These are phyloP conservation scores for Thelaira solivaga DNA, from an alignment of 2,888 invertebrate genomes.

Conservation along the genomic window DNA sequence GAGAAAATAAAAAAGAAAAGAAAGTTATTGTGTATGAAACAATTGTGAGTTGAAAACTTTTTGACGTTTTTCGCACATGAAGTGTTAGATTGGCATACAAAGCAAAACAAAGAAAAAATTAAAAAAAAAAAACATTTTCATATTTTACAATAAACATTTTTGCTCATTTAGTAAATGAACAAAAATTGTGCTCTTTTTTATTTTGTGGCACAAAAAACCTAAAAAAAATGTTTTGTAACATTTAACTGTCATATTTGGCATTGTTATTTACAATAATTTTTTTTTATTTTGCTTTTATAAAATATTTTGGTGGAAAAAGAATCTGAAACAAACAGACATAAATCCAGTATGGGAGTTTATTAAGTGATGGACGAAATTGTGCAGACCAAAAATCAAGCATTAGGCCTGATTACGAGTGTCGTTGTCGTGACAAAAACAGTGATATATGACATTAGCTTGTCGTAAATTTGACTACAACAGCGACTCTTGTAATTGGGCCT, in stretches of 20 bases:
- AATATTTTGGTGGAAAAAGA: constrained; percentile 3
- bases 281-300: constrained; percentile 12
- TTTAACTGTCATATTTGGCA: constrained; percentile 62
- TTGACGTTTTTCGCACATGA: constrained; percentile 63
- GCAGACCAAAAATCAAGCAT: neutral
- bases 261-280: constrained; percentile 28
- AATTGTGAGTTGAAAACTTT: constrained; percentile 60
- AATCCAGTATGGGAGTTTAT: neutral
- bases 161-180: constrained; percentile 60
- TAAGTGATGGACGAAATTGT: neutral
- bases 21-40: constrained; percentile 35
- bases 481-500: too few species aligned
- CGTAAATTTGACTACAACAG: too few species aligned
- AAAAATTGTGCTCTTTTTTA: constrained; percentile 3
- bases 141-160: constrained; percentile 45
- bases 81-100: constrained; percentile 63
- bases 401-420: too few species aligned
- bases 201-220: neutral
- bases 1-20: constrained; percentile 3
- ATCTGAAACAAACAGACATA: neutral
- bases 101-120: neutral
- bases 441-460: too few species aligned
- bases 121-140: constrained; percentile 3
- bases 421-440: too few species aligned
- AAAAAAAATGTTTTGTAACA: constrained; percentile 56